Conservation (phyloP, 2,797 vertebrate species). For the Acanthornis magna region DNA sequence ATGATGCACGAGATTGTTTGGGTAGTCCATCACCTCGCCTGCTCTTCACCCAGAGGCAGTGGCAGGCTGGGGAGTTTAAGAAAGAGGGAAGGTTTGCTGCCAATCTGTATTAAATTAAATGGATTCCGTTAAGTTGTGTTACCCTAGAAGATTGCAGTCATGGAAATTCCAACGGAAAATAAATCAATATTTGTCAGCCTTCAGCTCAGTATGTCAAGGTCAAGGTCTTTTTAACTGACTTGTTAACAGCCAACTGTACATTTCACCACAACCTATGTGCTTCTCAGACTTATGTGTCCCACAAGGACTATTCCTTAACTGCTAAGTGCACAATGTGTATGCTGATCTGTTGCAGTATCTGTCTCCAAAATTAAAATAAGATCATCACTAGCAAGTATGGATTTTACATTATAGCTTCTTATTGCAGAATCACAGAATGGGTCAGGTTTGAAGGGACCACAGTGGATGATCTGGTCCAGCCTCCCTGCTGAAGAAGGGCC, state of each 20-base stretch:
- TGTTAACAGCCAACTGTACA: neutral
- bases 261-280: neutral
- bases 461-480: neutral
- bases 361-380: neutral
- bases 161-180: neutral
- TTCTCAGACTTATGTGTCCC: neutral
- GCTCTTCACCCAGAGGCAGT: neutral
- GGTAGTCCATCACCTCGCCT: neutral
- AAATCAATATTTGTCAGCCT: neutral
- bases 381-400: neutral
- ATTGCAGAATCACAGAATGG: neutral
- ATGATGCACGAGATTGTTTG: fast-evolving
- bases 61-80: neutral
- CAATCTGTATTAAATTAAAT: neutral
- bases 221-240: neutral
- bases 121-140: neutral
- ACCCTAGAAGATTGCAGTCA: neutral
- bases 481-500: neutral
- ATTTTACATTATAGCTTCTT: neutral
- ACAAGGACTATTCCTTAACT: neutral
- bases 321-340: neutral
- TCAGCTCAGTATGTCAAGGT: neutral
- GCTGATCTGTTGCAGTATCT: neutral
- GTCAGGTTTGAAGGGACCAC: neutral
- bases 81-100: neutral